phyloP scores from a whole-genome alignment of 2,888 invertebrate species.

The Neocrepidodera transversa region DNA sequence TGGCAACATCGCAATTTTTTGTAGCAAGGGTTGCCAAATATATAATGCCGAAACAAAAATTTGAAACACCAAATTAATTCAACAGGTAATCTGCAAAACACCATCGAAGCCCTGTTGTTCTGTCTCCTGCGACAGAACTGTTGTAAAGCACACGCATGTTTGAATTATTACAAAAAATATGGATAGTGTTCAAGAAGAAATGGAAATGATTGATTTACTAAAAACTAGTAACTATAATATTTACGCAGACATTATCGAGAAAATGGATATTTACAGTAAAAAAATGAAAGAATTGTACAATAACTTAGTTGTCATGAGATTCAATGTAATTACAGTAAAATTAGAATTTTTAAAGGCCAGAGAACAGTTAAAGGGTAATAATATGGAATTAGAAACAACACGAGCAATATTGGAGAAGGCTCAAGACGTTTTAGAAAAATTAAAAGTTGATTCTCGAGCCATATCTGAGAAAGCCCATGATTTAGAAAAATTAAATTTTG shows the following conservation, averaged over 20 bases:
- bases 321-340: background rate
- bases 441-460: background rate
- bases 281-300: background rate
- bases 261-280: background rate
- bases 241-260: slow-evolving; percentile 3
- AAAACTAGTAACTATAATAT: background rate
- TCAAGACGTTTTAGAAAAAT: background rate
- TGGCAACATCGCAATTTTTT: too few relatives aligned
- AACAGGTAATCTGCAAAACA: too few relatives aligned
- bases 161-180: background rate
- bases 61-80: too few relatives aligned
- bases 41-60: too few relatives aligned
- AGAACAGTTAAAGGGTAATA: background rate
- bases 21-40: too few relatives aligned
- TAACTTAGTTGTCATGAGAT: slow-evolving; percentile 3
- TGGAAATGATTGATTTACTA: slow-evolving; percentile 3
- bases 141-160: too few relatives aligned
- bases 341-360: slow-evolving; percentile 1
- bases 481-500: too few relatives aligned
- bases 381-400: background rate
- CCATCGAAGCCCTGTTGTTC: too few relatives aligned
- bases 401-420: background rate
- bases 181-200: slow-evolving; percentile 5
- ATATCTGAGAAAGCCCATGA: too few relatives aligned
- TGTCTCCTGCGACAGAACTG: too few relatives aligned